These are phyloP conservation scores for Rhinolophus sinicus DNA, from an alignment of 2,113 vertebrate species.

Conservation along the genomic window DNA sequence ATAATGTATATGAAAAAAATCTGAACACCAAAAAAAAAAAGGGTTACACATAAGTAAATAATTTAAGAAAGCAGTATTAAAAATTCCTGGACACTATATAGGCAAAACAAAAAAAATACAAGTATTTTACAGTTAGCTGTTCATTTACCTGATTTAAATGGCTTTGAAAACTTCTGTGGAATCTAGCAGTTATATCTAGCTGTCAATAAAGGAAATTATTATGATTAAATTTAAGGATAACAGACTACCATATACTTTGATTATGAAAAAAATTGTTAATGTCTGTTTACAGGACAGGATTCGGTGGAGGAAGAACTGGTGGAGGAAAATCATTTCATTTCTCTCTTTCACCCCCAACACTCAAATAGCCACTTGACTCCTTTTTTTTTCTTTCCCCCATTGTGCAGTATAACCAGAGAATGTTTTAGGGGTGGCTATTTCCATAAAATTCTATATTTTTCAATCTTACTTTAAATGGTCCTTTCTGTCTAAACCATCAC, in stretches of 20 bases:
- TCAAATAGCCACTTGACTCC: not conserved
- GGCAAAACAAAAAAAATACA: not conserved
- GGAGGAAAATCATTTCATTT: not conserved
- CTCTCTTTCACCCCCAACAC: not conserved
- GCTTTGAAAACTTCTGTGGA: not conserved
- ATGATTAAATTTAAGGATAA: not conserved
- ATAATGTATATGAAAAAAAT: not conserved
- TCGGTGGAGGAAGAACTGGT: not conserved
- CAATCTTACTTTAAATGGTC: not conserved
- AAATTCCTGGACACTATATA: not conserved
- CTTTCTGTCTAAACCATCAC: conserved; percentile 3
- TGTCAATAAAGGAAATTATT: not conserved
- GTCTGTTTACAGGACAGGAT: not conserved
- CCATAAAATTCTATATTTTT: not conserved
- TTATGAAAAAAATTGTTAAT: not conserved
- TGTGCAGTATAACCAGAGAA: not conserved
- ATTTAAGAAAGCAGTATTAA: not conserved
- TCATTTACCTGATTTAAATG: not conserved
- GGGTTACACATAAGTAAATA: not conserved
- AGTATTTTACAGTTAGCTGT: not conserved
- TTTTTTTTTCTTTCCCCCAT: too few relatives aligned
- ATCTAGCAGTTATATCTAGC: not conserved
- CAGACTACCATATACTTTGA: not conserved
- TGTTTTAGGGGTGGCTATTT: not conserved
- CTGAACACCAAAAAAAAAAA: not conserved